A percentile compares a stretch with the other conserved stretches of the same genome.
Conservation (phyloP, 2,888 invertebrate genomes). For the Andrena chrysosceles region DNA sequence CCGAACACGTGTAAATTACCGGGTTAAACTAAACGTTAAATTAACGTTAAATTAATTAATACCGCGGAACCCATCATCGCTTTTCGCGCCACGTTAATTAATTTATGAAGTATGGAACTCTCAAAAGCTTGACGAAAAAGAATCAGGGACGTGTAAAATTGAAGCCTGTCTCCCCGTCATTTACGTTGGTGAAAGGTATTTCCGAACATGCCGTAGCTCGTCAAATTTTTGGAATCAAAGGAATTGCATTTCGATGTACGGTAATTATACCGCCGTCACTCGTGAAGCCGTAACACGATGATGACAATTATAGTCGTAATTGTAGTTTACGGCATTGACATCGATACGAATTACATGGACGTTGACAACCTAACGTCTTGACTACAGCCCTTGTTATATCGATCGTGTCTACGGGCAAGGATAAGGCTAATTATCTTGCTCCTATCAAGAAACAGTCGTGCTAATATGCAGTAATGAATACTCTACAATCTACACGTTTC, state of each 20-base stretch:
- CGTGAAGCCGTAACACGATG: no score
- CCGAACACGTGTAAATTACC: slow-evolving; percentile 52
- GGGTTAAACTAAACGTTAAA: slow-evolving; percentile 53
- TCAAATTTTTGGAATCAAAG: no score
- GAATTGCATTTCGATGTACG: no score
- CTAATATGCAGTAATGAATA: no score
- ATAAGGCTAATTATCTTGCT: neutral
- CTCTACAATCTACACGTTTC: no score
- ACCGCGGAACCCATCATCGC: slow-evolving; percentile 6
- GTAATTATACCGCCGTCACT: no score
- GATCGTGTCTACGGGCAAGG: slow-evolving; percentile 5
- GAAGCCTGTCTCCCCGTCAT: neutral
- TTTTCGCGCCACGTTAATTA: slow-evolving; percentile 41
- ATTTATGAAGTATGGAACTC: slow-evolving; percentile 19
- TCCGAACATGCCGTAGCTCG: neutral
- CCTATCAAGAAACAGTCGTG: neutral
- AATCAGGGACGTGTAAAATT: neutral
- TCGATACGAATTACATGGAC: no score
- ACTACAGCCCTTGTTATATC: slow-evolving; percentile 3
- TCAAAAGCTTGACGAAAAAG: neutral
- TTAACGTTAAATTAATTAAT: slow-evolving; percentile 63
- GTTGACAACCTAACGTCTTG: neutral
- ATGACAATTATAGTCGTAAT: no score
- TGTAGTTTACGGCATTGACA: no score
- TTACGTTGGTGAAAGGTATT: neutral